Percentiles rank a stretch among this genome's conserved stretches.
These are phyloP conservation scores for Muscina levida DNA, from an alignment of 2,888 invertebrate species.

Conservation along the genomic window DNA sequence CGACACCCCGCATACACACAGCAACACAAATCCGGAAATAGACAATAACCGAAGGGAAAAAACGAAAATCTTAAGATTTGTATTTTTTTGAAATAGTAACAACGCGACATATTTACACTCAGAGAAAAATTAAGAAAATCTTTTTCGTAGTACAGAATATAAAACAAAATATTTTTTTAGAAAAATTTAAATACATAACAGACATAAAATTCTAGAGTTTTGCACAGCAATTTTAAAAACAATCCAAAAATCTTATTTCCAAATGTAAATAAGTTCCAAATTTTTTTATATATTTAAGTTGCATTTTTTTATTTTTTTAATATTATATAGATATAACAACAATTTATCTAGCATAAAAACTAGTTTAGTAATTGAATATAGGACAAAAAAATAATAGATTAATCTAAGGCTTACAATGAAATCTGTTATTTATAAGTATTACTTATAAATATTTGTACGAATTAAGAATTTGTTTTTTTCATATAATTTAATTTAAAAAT, in stretches of 20 bases:
- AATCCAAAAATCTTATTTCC: slow-evolving; percentile 37
- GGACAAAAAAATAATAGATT: slow-evolving; percentile 1
- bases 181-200: slow-evolving; percentile 2
- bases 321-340: neutral
- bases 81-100: slow-evolving; percentile 55
- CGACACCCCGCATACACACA: neutral
- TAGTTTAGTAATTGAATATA: slow-evolving; percentile 15
- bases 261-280: slow-evolving; percentile 64
- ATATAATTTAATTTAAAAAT: neutral
- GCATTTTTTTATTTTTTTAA: slow-evolving; percentile 28
- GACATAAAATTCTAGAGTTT: slow-evolving; percentile 28
- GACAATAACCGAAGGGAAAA: slow-evolving; percentile 54
- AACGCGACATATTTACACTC: slow-evolving; percentile 53
- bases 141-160: neutral
- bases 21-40: slow-evolving; percentile 58
- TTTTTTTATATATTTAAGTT: slow-evolving; percentile 48
- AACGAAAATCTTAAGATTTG: neutral
- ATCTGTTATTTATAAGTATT: slow-evolving; percentile 17
- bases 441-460: slow-evolving; percentile 28
- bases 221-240: slow-evolving; percentile 49
- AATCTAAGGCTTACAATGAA: neutral
- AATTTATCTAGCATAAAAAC: neutral
- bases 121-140: slow-evolving; percentile 6
- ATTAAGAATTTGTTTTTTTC: slow-evolving; percentile 18
- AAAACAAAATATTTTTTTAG: slow-evolving; percentile 43